phyloP scores from a whole-genome alignment of 2,888 invertebrate genomes.

The Meandrusa payeni region DNA sequence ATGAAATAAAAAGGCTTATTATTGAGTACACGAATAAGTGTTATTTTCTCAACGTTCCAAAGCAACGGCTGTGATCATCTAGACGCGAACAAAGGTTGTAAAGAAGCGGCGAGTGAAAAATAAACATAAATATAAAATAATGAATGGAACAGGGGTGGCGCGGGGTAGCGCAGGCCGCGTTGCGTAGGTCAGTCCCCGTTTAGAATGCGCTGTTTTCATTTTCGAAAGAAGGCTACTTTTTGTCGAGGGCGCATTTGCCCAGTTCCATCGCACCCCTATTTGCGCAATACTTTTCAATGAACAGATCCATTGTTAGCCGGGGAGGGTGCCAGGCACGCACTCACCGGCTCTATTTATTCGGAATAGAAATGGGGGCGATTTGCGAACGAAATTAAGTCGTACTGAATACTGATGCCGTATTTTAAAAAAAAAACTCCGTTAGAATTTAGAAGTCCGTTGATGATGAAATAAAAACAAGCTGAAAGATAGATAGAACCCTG shows the following conservation, averaged over 20 bases:
- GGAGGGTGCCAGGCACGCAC: constrained; percentile 32
- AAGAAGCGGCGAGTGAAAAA: constrained; percentile 11
- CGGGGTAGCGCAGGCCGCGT: constrained; percentile 29
- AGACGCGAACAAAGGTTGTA: background rate
- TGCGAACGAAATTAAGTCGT: constrained; percentile 20
- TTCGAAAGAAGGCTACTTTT: constrained; percentile 56
- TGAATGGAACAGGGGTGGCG: constrained; percentile 23
- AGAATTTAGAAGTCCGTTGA: background rate
- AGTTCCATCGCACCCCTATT: constrained; percentile 51
- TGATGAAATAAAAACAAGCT: no score
- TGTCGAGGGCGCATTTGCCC: constrained; percentile 46
- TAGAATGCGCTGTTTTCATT: constrained; percentile 36
- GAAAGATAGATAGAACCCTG: no score
- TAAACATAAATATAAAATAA: constrained; percentile 27
- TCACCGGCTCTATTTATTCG: constrained; percentile 33
- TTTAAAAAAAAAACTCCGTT: background rate
- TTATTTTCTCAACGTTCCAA: background rate
- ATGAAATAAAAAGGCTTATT: no score
- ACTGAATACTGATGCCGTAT: constrained; percentile 14
- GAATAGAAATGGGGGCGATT: constrained; percentile 31
- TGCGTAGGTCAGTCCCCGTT: constrained; percentile 34
- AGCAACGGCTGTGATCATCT: constrained; percentile 3
- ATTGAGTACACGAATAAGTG: no score
- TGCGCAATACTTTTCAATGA: constrained; percentile 70
- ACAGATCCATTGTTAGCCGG: constrained; percentile 55